These are phyloP conservation scores for Drosophila siamana DNA, from an alignment of 2,888 invertebrate species.

Conservation along the genomic window DNA sequence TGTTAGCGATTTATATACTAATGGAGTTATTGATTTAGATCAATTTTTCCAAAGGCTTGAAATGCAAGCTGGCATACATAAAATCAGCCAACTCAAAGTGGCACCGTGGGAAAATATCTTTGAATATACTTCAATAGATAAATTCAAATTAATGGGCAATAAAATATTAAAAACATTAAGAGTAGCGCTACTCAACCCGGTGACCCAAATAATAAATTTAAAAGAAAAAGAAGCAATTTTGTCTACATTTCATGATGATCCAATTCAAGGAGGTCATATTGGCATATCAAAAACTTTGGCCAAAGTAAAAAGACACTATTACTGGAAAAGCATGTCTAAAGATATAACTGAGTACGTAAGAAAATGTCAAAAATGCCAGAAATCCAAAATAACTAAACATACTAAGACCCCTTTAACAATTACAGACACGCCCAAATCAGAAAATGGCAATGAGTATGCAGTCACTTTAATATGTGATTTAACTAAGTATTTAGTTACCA, in stretches of 20 bases:
- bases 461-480: too few species aligned
- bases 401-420: not conserved
- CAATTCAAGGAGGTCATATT: not conserved
- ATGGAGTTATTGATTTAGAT: conserved; percentile 3
- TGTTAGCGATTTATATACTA: not conserved
- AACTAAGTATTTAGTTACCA: too few species aligned
- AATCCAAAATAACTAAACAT: not conserved
- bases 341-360: not conserved
- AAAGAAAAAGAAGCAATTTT: too few species aligned
- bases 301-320: not conserved
- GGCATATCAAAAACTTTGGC: conserved; percentile 2
- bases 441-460: too few species aligned
- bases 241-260: too few species aligned
- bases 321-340: conserved; percentile 2
- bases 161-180: too few species aligned
- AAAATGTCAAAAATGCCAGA: conserved; percentile 4
- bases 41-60: conserved; percentile 6
- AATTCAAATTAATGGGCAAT: too few species aligned
- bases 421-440: not conserved
- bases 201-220: too few species aligned
- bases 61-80: conserved; percentile 8
- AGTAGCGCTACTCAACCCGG: too few species aligned
- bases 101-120: conserved; percentile 7
- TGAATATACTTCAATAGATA: not conserved
- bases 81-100: conserved; percentile 5